A percentile compares a stretch with the other conserved stretches of the same genome.
Conservation (phyloP, 2,113 vertebrate genomes). For the Pollimyrus isidori region DNA sequence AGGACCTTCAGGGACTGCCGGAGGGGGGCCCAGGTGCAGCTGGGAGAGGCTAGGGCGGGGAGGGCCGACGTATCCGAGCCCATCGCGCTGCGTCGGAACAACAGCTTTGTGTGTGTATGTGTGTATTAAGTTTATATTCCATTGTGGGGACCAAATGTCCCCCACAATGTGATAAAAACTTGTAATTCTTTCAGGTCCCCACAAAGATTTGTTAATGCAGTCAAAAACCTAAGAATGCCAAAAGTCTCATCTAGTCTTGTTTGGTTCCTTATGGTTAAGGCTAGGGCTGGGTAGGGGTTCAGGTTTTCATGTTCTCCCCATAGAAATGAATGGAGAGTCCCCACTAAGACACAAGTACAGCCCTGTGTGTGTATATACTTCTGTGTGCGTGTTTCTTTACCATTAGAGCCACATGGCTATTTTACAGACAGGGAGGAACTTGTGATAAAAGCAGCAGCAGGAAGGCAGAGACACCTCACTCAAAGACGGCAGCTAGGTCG, state of each 20-base stretch:
- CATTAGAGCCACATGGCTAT: background rate
- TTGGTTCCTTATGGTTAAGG: background rate
- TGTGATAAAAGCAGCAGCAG: background rate
- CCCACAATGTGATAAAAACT: too few species aligned
- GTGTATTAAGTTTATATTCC: too few species aligned
- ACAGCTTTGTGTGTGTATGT: background rate
- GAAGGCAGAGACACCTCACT: too few species aligned
- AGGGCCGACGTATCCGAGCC: constrained; percentile 79
- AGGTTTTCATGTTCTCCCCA: background rate
- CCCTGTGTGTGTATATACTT: background rate
- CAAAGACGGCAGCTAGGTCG: constrained; percentile 1
- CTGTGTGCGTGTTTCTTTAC: background rate
- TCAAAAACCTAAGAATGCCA: background rate
- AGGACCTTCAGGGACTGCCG: constrained; percentile 84
- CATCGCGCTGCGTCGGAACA: constrained; percentile 59
- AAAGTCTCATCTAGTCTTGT: background rate
- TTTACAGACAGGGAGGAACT: background rate
- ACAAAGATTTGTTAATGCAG: background rate
- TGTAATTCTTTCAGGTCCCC: too few species aligned
- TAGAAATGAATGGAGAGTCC: background rate
- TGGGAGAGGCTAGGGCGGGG: constrained; percentile 73
- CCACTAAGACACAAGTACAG: background rate
- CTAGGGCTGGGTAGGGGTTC: background rate
- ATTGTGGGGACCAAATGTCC: too few species aligned
- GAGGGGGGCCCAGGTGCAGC: constrained; percentile 75